These are phyloP conservation scores for Girardinichthys multiradiatus DNA, from an alignment of 2,113 vertebrate species.

Conservation along the genomic window DNA sequence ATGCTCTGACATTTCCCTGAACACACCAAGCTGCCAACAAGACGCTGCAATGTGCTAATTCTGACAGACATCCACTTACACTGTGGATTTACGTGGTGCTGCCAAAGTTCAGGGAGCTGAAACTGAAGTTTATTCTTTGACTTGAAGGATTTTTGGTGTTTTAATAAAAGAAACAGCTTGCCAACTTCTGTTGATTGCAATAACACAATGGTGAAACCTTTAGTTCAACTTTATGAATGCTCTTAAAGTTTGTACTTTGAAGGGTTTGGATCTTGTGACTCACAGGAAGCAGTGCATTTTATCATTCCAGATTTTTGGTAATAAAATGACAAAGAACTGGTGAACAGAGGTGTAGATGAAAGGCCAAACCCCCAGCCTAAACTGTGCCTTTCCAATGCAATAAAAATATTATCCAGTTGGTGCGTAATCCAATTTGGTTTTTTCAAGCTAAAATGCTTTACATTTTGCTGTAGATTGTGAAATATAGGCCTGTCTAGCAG, in stretches of 20 bases:
- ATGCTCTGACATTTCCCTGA: conserved; percentile 33
- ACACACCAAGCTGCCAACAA: neutral
- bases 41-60: conserved; percentile 25
- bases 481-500: neutral
- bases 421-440: neutral
- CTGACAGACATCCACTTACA: conserved; percentile 5
- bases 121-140: conserved; percentile 24
- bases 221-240: conserved; percentile 20
- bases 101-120: conserved; percentile 24
- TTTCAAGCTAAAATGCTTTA: neutral
- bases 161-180: conserved; percentile 7
- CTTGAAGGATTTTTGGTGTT: conserved; percentile 21
- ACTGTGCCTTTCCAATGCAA: neutral
- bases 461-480: neutral
- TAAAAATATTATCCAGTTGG: neutral
- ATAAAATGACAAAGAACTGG: conserved; percentile 30
- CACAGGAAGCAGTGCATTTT: conserved; percentile 40
- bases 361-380: neutral
- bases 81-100: conserved; percentile 14
- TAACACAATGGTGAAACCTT: conserved; percentile 30
- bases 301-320: conserved; percentile 44
- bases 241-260: conserved; percentile 37
- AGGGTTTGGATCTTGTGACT: conserved; percentile 23
- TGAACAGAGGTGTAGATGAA: neutral
- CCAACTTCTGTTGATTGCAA: conserved; percentile 25